Evolutionary conservation across 2,797 vertebrate species (phyloP).

Genomic region (Intellagama lesueurii): DNA sequence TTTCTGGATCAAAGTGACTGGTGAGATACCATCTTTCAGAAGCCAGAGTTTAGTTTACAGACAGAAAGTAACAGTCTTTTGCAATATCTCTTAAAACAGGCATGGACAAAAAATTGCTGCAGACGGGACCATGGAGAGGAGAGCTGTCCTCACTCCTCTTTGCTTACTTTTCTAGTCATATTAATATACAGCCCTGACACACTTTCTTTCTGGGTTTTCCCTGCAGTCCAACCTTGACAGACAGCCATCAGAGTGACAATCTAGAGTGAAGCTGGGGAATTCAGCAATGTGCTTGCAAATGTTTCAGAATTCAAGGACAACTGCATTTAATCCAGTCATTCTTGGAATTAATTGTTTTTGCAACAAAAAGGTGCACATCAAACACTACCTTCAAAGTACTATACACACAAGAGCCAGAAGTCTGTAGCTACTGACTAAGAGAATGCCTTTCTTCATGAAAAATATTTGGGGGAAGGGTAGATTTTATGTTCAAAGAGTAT

Average conservation of each 20-base stretch:
- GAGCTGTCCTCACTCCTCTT: neutral
- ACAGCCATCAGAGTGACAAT: conserved; percentile 45
- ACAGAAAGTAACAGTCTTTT: neutral
- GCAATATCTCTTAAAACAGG: neutral
- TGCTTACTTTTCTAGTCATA: neutral
- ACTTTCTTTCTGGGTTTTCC: conserved; percentile 28
- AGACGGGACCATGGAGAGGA: accelerated
- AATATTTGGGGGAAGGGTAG: conserved; percentile 36
- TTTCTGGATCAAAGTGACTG: neutral
- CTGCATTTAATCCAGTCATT: conserved; percentile 29
- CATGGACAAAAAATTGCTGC: neutral
- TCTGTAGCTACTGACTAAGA: conserved; percentile 48
- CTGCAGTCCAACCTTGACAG: conserved; percentile 33
- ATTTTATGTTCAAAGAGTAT: conserved; percentile 30
- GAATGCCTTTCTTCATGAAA: conserved; percentile 41
- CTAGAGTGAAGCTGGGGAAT: conserved; percentile 44
- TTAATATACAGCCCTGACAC: neutral
- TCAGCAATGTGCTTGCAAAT: conserved; percentile 43
- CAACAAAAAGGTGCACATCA: conserved; percentile 52
- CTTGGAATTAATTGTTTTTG: conserved; percentile 55
- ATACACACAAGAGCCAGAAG: conserved; percentile 29
- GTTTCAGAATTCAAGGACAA: conserved; percentile 56
- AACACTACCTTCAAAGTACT: conserved; percentile 56
- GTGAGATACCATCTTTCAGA: neutral
- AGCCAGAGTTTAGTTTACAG: neutral